phyloP scores from a whole-genome alignment of 2,888 invertebrate species.

The Dendrolimus pini region DNA sequence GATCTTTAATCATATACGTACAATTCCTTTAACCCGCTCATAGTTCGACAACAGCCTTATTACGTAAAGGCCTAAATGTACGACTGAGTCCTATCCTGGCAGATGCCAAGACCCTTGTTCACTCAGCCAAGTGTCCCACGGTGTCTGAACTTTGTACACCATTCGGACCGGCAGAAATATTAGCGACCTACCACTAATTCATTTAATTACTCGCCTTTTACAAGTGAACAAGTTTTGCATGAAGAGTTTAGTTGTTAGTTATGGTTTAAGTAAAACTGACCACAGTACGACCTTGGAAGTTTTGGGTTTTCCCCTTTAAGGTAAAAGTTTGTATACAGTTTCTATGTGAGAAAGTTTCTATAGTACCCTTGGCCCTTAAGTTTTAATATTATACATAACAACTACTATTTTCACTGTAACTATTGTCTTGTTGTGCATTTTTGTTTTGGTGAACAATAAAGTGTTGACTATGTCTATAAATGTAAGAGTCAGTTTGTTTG shows the following conservation, averaged over 20 bases:
- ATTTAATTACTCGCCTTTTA: not conserved
- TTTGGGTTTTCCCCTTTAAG: not conserved
- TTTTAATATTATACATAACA: no score
- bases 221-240: not conserved
- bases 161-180: not conserved
- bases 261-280: not conserved
- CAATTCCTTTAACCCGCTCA: not conserved
- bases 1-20: no score
- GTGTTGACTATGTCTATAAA: no score
- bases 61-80: not conserved
- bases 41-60: not conserved
- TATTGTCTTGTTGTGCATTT: no score
- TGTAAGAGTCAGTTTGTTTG: no score
- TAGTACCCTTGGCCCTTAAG: no score
- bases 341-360: no score
- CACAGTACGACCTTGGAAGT: not conserved
- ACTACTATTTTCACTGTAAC: no score
- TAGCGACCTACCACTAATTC: not conserved
- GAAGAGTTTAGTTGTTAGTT: not conserved
- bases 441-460: no score
- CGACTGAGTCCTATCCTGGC: not conserved
- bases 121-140: not conserved
- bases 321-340: no score
- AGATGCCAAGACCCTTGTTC: not conserved
- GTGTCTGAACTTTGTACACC: not conserved